Evolutionary conservation across 2,113 vertebrate species (phyloP).

Genomic region (Neolamprologus falcicula): DNA sequence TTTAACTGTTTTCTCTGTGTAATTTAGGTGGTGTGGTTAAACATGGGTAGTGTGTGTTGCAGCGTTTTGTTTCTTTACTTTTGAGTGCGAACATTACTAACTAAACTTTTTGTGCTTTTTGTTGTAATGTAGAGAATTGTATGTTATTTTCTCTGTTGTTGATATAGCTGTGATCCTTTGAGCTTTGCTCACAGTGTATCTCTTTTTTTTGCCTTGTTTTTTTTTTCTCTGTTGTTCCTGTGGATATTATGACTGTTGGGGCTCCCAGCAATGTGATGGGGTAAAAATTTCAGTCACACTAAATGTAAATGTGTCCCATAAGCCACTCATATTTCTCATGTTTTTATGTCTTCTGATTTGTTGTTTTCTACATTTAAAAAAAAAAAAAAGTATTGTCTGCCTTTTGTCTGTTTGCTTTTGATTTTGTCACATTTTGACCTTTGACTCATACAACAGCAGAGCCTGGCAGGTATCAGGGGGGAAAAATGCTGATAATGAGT

Average conservation of each 20-base stretch:
- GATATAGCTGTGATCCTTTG: slow-evolving; percentile 56
- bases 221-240: slow-evolving; percentile 71
- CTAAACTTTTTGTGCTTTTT: slow-evolving; percentile 3
- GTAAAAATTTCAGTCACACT: slow-evolving; percentile 67
- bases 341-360: not conserved
- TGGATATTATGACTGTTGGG: slow-evolving; percentile 75
- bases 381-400: not conserved
- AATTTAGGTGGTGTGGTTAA: not conserved
- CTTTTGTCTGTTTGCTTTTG: not conserved
- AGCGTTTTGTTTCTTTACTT: not conserved
- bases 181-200: slow-evolving; percentile 51
- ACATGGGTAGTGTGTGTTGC: not conserved
- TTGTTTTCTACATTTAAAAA: not conserved
- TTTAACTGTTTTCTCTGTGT: not conserved
- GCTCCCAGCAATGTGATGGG: slow-evolving; percentile 79
- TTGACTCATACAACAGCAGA: not conserved
- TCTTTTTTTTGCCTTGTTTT: slow-evolving; percentile 32
- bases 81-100: not conserved
- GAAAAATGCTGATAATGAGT: not conserved
- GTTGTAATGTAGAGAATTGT: slow-evolving; percentile 1
- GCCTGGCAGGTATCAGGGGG: not conserved
- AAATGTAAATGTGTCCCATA: slow-evolving; percentile 15
- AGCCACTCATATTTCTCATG: not conserved
- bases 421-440: not conserved
- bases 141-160: slow-evolving; percentile 66